Percentiles rank a stretch among this genome's conserved stretches.
Conservation (phyloP, 2,797 vertebrate species). For the Phrynocephalus vlangalii region DNA sequence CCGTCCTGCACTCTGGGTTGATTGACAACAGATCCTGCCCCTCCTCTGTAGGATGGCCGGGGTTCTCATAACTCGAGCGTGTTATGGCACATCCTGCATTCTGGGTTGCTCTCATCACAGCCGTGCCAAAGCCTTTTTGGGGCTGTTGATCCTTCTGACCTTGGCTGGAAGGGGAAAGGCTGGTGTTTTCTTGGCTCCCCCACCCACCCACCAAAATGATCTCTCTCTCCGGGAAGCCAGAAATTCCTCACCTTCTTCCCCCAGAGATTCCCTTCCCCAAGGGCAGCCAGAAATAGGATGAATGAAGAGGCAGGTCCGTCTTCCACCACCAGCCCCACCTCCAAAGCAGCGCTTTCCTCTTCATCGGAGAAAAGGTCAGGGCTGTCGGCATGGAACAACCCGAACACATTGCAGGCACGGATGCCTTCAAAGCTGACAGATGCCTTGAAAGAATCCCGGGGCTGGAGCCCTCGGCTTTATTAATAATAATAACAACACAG, state of each 20-base stretch:
- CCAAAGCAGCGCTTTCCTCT: not conserved
- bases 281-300: not conserved
- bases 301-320: constrained; percentile 1
- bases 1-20: too few relatives aligned
- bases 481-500: not conserved
- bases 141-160: not conserved
- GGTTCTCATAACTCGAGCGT: too few relatives aligned
- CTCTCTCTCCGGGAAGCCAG: not conserved
- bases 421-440: constrained; percentile 18
- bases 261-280: not conserved
- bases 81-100: too few relatives aligned
- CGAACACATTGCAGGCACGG: too few relatives aligned
- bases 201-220: too few relatives aligned
- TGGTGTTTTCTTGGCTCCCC: too few relatives aligned
- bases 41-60: too few relatives aligned
- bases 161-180: not conserved
- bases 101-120: not conserved
- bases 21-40: too few relatives aligned
- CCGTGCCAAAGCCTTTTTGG: too few relatives aligned
- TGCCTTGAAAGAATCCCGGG: constrained; percentile 3
- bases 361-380: constrained; percentile 16
- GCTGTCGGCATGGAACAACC: constrained; percentile 7
- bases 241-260: too few relatives aligned
- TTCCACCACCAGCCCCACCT: too few relatives aligned
- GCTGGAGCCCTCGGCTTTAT: not conserved